These are phyloP conservation scores for Alouatta palliata DNA, from an alignment of 2,113 vertebrate species.

Conservation along the genomic window DNA sequence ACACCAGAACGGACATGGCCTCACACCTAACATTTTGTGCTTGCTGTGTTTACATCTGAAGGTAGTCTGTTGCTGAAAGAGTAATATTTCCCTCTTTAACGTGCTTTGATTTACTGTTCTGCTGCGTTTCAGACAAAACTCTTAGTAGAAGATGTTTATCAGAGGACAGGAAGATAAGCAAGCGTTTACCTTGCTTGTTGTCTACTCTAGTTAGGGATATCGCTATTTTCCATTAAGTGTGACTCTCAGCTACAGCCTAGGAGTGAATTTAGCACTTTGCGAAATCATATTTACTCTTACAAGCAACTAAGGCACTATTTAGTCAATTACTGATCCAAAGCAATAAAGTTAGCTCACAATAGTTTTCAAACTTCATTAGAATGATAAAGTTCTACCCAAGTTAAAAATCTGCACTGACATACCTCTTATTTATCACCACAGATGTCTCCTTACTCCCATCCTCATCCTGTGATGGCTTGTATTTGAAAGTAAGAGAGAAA, in stretches of 20 bases:
- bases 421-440: background rate
- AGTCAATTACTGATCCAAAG: conserved; percentile 25
- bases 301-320: background rate
- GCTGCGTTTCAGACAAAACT: background rate
- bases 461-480: accelerated
- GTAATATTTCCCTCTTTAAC: background rate
- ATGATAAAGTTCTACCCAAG: background rate
- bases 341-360: background rate
- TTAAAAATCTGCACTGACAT: background rate
- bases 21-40: background rate
- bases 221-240: conserved; percentile 22
- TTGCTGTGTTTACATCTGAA: background rate
- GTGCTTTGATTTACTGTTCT: background rate
- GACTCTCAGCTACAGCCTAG: background rate
- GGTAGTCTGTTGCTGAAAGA: background rate
- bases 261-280: background rate
- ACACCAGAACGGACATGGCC: background rate
- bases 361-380: conserved; percentile 40
- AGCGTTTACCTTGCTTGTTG: background rate
- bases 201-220: conserved; percentile 42
- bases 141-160: background rate
- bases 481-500: background rate
- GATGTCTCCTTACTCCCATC: background rate
- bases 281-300: conserved; percentile 45
- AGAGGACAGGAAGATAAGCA: background rate